These are phyloP conservation scores for Cnemophilus loriae DNA, from an alignment of 2,113 vertebrate species.

Conservation along the genomic window DNA sequence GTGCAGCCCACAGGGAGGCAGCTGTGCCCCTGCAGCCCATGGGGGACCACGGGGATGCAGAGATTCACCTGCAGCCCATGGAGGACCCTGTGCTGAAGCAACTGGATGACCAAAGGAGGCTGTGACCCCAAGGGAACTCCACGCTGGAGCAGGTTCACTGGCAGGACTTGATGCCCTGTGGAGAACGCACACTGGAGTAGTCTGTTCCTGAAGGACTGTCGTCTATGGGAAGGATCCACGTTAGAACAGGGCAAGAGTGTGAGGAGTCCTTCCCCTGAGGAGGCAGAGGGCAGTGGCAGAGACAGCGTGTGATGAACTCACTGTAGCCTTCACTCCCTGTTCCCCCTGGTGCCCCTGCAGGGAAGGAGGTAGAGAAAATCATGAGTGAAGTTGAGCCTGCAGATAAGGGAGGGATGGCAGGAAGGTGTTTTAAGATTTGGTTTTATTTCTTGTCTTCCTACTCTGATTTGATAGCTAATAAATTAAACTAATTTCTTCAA, in stretches of 20 bases:
- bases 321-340: background rate
- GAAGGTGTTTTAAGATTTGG: background rate
- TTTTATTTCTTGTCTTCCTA: background rate
- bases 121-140: background rate
- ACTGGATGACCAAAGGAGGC: background rate
- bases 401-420: background rate
- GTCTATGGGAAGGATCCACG: fast-evolving
- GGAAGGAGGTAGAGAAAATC: background rate
- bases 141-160: background rate
- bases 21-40: too few relatives aligned
- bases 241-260: background rate
- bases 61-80: too few relatives aligned
- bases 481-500: background rate
- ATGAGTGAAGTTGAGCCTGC: background rate
- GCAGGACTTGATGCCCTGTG: background rate
- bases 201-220: background rate
- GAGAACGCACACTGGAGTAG: background rate
- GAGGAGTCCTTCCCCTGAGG: background rate
- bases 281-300: background rate
- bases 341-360: too few relatives aligned
- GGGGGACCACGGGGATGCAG: too few relatives aligned
- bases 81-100: background rate
- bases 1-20: too few relatives aligned
- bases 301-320: fast-evolving
- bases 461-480: background rate